phyloP scores from a whole-genome alignment of 2,113 vertebrate genomes.

The western clawed frog (Xenopus tropicalis) region UCB_Xtro_10.0 CM004451.2:64595501-64596000 shows the following conservation, averaged over 20 bases:
- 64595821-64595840: neutral
- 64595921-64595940: neutral
- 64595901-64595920: neutral
- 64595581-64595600: conserved; percentile 99
- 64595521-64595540: conserved; percentile 99
- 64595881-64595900: neutral
- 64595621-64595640: conserved; percentile 99
- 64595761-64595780: conserved; percentile 64
- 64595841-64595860: neutral
- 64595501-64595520: conserved; percentile 99
- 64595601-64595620: conserved; percentile 98
- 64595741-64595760: conserved; percentile 70
- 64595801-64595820: conserved; percentile 43
- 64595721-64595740: conserved; percentile 77
- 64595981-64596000: no score
- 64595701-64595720: conserved; percentile 77
- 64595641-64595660: conserved; percentile 96
- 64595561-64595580: conserved; percentile 99
- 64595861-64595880: neutral
- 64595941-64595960: neutral
- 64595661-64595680: conserved; percentile 93
- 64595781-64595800: conserved; percentile 58
- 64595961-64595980: neutral
- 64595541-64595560: conserved; percentile 99
- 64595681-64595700: conserved; percentile 91